Base-by-base conservation (phyloP, 2,797 vertebrate genomes). In the Argyrosomus regius region DNA sequence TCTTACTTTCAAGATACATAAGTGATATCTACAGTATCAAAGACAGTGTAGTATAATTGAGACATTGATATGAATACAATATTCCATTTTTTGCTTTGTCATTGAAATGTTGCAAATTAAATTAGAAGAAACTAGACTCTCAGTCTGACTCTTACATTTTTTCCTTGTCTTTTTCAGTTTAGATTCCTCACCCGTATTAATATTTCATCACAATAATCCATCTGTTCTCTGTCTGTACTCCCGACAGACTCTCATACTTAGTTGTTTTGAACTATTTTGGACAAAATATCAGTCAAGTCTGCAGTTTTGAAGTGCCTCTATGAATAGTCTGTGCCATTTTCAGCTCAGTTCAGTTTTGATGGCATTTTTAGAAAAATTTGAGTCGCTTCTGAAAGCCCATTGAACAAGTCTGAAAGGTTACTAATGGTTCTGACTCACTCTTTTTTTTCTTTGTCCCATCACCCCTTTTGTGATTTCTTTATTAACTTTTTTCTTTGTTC, bases 201-300 rank as follows among this genome's bases (percentile, higher is more conserved):
- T 90, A 77, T 84, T 87, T 91, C 18, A 85, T 48, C 67, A 12
- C 60, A 52, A 17, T 50, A 28, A 79, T 86, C 67, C 1, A 1
- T 85, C 78, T 80, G 57, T 78, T 84, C 57, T 81, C 12, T 63
- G 14, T 78, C 83, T 75, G 28, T 62, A 18, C 66, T 79, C 73
- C 68, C 68, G 0, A 9, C 63, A 73, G 70, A 72, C 63, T 24
- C 45, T 18, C 12, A 1, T 54, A 68, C 18, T 81, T 66, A 43
- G 67, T 72, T 85, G 75, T 87, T 87, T 75, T 86, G 64, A 81
- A 78, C 72, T 75, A 66, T 87, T 90, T 88, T 78, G 68, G 78
- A 72, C 72, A 68, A 70, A 83, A 68, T 80, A 84, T 86, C 65
- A 76, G 68, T 87, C 69, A 82, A 60, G 20, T 71, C 74, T 78